Percentiles rank a stretch among this genome's conserved stretches.
Evolutionary conservation across 2,113 vertebrate genomes (phyloP).

Genomic region (Recurvirostra avosetta): DNA sequence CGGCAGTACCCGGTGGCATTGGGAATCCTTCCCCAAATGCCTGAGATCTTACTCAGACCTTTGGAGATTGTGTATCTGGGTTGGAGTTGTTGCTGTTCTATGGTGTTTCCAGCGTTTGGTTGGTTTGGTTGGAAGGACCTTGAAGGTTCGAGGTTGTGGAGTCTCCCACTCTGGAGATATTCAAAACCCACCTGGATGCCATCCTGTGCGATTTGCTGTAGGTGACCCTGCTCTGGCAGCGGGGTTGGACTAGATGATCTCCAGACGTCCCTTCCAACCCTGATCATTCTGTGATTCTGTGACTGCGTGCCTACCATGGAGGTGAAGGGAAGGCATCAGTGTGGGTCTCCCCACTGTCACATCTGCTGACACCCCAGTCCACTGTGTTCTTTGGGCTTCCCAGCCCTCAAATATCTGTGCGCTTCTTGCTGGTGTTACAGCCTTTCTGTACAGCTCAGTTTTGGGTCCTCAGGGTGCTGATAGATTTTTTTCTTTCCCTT

Average conservation of each 20-base stretch:
- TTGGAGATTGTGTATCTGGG: neutral
- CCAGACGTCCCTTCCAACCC: too few relatives aligned
- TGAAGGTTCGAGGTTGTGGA: too few relatives aligned
- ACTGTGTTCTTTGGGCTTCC: neutral
- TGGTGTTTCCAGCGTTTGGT: neutral
- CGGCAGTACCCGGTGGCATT: neutral
- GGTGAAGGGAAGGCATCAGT: neutral
- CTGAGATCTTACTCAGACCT: neutral
- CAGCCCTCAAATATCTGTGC: neutral
- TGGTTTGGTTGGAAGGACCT: neutral
- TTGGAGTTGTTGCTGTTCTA: neutral
- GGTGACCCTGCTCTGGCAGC: too few relatives aligned
- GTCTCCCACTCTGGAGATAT: too few relatives aligned
- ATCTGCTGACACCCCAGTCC: neutral
- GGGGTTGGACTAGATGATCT: too few relatives aligned
- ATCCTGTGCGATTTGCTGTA: too few relatives aligned
- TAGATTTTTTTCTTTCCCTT: constrained; percentile 15
- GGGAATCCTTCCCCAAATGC: neutral
- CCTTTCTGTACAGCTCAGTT: neutral
- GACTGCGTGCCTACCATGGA: neutral
- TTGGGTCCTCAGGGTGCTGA: neutral
- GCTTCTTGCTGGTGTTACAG: neutral
- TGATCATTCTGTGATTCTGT: too few relatives aligned
- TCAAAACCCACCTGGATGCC: too few relatives aligned
- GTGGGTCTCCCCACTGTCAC: neutral